phyloP scores from a whole-genome alignment of 2,888 invertebrate species.

The Ophraella communa region DNA sequence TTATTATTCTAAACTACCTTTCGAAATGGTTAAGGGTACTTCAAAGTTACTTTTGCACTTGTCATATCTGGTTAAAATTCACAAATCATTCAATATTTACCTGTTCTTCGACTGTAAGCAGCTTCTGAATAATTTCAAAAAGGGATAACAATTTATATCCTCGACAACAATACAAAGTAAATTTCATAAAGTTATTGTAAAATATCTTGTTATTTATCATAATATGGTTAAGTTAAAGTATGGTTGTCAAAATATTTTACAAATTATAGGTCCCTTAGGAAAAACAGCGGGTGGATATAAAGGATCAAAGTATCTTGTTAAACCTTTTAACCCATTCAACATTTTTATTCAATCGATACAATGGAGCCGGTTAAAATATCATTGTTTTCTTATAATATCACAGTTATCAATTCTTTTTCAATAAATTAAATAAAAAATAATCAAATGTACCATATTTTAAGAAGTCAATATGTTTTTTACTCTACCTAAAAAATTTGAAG shows the following conservation, averaged over 20 bases:
- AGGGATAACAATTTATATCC: background rate
- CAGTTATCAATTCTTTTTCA: no score
- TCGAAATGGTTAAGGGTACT: no score
- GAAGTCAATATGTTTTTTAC: no score
- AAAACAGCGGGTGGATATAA: constrained; percentile 25
- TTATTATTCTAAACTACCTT: no score
- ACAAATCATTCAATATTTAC: background rate
- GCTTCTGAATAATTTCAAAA: background rate
- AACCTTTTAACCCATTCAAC: background rate
- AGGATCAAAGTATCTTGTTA: constrained; percentile 15
- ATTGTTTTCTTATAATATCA: no score
- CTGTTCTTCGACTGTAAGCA: background rate
- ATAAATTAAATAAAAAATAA: no score
- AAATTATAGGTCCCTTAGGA: constrained; percentile 34
- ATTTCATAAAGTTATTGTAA: constrained; percentile 29
- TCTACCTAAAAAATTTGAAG: no score
- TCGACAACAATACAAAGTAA: constrained; percentile 2
- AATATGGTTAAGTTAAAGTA: constrained; percentile 36
- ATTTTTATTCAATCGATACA: no score
- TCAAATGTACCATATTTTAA: no score
- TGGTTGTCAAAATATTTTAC: constrained; percentile 47
- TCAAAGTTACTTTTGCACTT: background rate
- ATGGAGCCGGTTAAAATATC: no score
- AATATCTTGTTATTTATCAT: constrained; percentile 40
- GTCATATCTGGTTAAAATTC: background rate